Conservation (phyloP, 2,113 vertebrate species). For the Spilogale gracilis region DNA sequence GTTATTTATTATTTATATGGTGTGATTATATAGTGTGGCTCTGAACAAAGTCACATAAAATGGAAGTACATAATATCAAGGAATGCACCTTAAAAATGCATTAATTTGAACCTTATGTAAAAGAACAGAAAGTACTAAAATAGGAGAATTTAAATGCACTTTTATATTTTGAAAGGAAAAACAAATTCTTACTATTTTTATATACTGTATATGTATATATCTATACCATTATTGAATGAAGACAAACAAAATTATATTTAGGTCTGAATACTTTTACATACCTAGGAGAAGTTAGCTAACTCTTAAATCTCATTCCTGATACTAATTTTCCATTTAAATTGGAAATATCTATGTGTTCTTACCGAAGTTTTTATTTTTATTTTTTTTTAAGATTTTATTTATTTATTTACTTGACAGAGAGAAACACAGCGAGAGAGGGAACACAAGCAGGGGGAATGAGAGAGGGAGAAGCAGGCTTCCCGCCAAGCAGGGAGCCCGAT, state of each 20-base stretch:
- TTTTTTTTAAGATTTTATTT: no score
- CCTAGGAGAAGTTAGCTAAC: constrained; percentile 45
- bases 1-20: constrained; percentile 78
- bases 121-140: constrained; percentile 50
- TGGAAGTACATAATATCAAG: constrained; percentile 75
- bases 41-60: constrained; percentile 75
- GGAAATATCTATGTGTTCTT: constrained; percentile 58
- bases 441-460: no score
- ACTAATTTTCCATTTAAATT: constrained; percentile 25
- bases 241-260: constrained; percentile 2
- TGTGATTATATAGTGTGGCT: constrained; percentile 74
- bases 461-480: no score
- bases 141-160: constrained; percentile 18
- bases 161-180: constrained; percentile 54
- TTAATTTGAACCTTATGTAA: constrained; percentile 76
- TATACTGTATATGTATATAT: not conserved
- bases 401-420: no score
- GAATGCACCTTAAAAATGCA: constrained; percentile 69
- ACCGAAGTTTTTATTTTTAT: constrained; percentile 22
- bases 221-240: not conserved
- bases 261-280: constrained; percentile 36
- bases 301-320: constrained; percentile 43
- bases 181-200: not conserved
- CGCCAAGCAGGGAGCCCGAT: no score
- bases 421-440: no score